Base-by-base conservation (phyloP, 1,140 invertebrate species). In the Heliconius hermathena region DNA sequence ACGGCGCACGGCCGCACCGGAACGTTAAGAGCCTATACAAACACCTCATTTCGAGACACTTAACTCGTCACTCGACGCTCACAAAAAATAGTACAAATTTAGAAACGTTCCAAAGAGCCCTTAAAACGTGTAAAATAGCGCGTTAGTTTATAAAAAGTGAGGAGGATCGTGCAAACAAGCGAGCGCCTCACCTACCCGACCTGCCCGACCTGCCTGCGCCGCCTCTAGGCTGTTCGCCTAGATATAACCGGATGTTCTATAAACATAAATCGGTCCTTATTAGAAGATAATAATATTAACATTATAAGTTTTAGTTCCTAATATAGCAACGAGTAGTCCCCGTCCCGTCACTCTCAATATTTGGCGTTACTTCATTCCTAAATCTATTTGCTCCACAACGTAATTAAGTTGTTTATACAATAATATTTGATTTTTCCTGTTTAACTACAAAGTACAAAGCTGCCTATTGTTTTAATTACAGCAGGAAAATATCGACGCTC, bases 21-120 rank as follows among this genome's bases (percentile, higher is more conserved):
- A 75, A 81, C 83, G 80, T 82, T 80, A 81, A 87, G 82, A 83
- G 85, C 89, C 90, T 91, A 89, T 89, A 88, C 90, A 92, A 93
- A 93, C 85, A 92, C 89, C 83, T 90, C 87, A 89, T 89, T 90
- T 89, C 81, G 86, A 89, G 87, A 90, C 91, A 92, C 91, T 91
- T 88, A 88, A 91, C 83, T 85, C 86, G 88, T 90, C 91, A 89
- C 88, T 90, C 88, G 78, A 90, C 81, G 83, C 70, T 54, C 70
- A 88, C 89, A 89, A 90, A 91, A 91, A 91, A 84, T 84, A 80
- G 80, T 82, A 93, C 91, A 89, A 92, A 92, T 92, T 92, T 90
- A 84, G 86, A 87, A 89, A 89, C 85, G 89, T 88, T 83, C 86
- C 82, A 85, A 82, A 88, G 85, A 81, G 81, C 88, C 75, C 88